Evolutionary conservation across 2,797 vertebrate genomes (phyloP), one percentile per base, ranked within the genome.

Genomic region (Takifugu ocellatus): DNA sequence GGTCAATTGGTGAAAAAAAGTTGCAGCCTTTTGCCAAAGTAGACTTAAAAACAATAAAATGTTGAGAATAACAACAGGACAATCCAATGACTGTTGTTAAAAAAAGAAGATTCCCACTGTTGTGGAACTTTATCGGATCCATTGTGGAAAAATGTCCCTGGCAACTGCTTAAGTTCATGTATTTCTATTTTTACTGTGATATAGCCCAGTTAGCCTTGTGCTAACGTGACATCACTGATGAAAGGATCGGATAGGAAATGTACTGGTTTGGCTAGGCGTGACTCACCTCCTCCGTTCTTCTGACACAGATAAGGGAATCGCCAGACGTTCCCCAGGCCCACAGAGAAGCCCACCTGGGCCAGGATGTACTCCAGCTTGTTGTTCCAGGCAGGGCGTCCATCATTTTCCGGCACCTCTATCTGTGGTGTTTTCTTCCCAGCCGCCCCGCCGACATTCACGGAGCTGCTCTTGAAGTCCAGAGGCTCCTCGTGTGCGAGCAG

Each of bases 301-400:
- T 97, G 95, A 84, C 95, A 97, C 66, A 97, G 88, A 86, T 97
- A 97, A 14, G 95, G 95, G 84, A 97, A 97, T 59, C 95, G 91
- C 95, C 95, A 97, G 78, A 97, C 95, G 0, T 97, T 97, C 31
- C 95, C 95, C 27, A 97, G 89, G 51, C 95, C 95, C 79, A 96
- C 95, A 0, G 94, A 96, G 87, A 96, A 96, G 82, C 95, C 95
- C 6, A 97, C 94, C 83, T 96, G 95, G 0, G 95, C 95, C 84
- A 97, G 85, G 85, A 97, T 97, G 85, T 97, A 97, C 86, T 97
- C 93, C 67, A 97, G 88, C 57, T 97, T 97, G 89, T 89, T 97
- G 90, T 96, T 97, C 95, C 95, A 97, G 0, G 94, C 94, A 0
- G 95, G 95, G 10, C 95, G 87, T 66, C 84, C 95, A 81, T 88